Evolutionary conservation across 92 coral and sea anemone species (phyloP).

Genomic region (Metridium senile): DNA sequence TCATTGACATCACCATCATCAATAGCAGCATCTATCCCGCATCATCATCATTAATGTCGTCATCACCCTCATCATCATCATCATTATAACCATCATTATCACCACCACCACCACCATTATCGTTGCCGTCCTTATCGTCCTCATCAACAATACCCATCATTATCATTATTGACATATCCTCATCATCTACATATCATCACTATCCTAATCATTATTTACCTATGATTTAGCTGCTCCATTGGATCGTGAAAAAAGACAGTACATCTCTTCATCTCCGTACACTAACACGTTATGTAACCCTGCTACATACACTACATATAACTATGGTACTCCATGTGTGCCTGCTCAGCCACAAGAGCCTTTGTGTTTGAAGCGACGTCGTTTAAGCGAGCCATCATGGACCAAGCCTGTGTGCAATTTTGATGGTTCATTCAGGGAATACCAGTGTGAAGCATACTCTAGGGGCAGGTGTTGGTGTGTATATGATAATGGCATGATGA

Average conservation of each 20-base stretch:
- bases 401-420: constrained; percentile 68
- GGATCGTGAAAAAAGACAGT: constrained; percentile 31
- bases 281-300: not conserved
- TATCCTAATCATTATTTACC: too few species aligned
- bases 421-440: constrained; percentile 70
- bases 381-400: constrained; percentile 58
- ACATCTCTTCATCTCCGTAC: not conserved
- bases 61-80: too few species aligned
- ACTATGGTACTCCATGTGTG: not conserved
- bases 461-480: constrained; percentile 76
- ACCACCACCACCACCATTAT: too few species aligned
- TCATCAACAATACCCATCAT: too few species aligned
- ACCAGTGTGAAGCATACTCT: constrained; percentile 77
- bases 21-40: too few species aligned
- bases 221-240: constrained; percentile 20
- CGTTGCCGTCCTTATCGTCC: too few species aligned
- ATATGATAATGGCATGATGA: constrained; percentile 80
- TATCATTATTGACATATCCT: too few species aligned
- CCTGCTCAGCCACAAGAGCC: constrained; percentile 12
- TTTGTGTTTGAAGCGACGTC: constrained; percentile 53
- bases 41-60: too few species aligned
- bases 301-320: constrained; percentile 6
- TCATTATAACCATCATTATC: too few species aligned
- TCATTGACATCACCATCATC: too few species aligned
- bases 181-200: too few species aligned